Conservation (phyloP, 1,140 invertebrate genomes). For the Trichomalopsis sarcophagae region DNA sequence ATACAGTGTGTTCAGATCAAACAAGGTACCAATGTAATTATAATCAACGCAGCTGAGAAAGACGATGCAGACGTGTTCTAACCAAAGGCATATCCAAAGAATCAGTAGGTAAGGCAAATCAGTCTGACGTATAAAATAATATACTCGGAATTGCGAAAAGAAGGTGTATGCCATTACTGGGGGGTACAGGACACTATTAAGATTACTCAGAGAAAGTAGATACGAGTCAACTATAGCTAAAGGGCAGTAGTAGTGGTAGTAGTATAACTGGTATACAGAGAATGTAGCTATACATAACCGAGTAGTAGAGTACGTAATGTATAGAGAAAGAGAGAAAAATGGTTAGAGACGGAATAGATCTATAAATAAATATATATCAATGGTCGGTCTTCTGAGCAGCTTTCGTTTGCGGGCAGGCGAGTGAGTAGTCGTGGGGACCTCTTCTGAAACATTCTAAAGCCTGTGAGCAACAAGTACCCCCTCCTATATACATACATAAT, state of each 20-base stretch:
- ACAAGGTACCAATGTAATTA: not conserved
- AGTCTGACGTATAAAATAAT: conserved; percentile 2
- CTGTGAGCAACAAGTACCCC: conserved; percentile 40
- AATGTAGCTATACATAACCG: not conserved
- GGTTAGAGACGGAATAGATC: not conserved
- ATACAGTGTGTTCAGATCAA: not conserved
- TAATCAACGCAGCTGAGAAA: not conserved
- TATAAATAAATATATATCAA: not conserved
- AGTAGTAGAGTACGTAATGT: conserved; percentile 11
- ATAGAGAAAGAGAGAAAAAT: not conserved
- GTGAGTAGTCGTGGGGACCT: not conserved
- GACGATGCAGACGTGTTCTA: not conserved
- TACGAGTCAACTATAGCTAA: conserved; percentile 29
- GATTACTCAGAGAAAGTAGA: conserved; percentile 26
- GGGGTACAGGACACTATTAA: not conserved
- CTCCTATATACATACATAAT: not conserved
- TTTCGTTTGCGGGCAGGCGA: not conserved
- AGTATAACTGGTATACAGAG: conserved; percentile 5
- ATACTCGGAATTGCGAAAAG: conserved; percentile 24
- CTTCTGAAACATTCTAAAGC: conserved; percentile 52
- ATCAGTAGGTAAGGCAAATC: not conserved
- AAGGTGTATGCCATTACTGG: not conserved
- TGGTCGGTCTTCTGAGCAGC: conserved; percentile 4
- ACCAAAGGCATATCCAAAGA: not conserved
- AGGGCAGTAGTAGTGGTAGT: not conserved